phyloP scores from a whole-genome alignment of 2,888 invertebrate genomes.

The Nezara viridula region DNA sequence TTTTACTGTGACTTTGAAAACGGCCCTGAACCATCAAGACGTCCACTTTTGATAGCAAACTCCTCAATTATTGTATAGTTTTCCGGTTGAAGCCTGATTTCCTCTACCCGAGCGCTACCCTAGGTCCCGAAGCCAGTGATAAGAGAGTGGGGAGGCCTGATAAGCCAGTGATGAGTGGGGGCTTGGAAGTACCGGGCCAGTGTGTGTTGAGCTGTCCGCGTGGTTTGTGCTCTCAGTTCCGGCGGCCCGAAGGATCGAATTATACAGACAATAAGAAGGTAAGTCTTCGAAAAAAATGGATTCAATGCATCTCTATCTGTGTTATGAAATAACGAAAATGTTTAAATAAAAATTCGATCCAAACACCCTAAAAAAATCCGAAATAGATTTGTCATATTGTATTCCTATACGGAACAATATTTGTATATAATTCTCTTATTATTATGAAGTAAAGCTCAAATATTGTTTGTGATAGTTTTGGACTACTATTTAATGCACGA shows the following conservation, averaged over 20 bases:
- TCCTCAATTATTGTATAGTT: background rate
- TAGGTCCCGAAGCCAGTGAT: background rate
- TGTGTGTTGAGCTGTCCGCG: background rate
- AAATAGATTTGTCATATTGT: background rate
- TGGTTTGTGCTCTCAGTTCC: background rate
- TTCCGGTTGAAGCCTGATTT: conserved; percentile 7
- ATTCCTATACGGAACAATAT: too few relatives aligned
- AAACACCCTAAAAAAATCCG: background rate
- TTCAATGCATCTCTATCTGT: background rate
- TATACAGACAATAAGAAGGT: conserved; percentile 11
- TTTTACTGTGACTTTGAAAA: too few relatives aligned
- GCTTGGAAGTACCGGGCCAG: background rate
- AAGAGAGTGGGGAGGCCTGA: conserved; percentile 3
- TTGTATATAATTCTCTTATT: too few relatives aligned
- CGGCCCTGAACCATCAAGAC: too few relatives aligned
- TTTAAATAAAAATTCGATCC: background rate
- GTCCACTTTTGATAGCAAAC: too few relatives aligned
- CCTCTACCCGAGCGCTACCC: background rate
- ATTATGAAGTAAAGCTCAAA: background rate
- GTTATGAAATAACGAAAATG: background rate
- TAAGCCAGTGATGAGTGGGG: background rate
- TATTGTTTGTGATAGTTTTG: background rate
- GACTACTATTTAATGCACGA: background rate
- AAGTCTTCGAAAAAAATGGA: background rate
- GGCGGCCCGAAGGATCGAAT: background rate